These are phyloP conservation scores for Limnephilus marmoratus DNA, from an alignment of 2,888 invertebrate genomes.

Conservation along the genomic window DNA sequence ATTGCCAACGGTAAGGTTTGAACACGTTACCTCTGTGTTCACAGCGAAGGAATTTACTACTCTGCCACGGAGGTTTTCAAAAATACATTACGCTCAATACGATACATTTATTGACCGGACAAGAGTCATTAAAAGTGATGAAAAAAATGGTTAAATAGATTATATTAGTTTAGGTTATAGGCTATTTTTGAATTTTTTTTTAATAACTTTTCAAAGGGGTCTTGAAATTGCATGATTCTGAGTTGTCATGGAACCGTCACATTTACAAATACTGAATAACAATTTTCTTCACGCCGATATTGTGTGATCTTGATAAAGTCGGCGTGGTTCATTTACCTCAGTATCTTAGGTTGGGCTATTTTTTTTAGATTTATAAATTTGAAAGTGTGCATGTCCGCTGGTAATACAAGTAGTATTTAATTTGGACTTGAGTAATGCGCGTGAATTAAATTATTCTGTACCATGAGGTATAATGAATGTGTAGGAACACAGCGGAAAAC, in stretches of 20 bases:
- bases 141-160: no score
- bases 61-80: background rate
- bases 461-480: background rate
- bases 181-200: no score
- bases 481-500: background rate
- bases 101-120: no score
- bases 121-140: background rate
- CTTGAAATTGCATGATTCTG: no score
- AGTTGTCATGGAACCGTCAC: background rate
- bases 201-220: no score
- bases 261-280: background rate
- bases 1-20: background rate
- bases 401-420: background rate
- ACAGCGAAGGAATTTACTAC: background rate
- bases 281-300: background rate
- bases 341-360: background rate
- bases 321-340: background rate
- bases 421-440: background rate
- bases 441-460: background rate
- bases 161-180: no score
- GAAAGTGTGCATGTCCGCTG: background rate
- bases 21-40: background rate
- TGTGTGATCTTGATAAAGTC: background rate
- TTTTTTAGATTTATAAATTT: background rate
- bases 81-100: background rate